Evolutionary conservation across 2,888 invertebrate genomes (phyloP), one percentile per base, ranked within the genome.

Genomic region (Dicycla oo): DNA sequence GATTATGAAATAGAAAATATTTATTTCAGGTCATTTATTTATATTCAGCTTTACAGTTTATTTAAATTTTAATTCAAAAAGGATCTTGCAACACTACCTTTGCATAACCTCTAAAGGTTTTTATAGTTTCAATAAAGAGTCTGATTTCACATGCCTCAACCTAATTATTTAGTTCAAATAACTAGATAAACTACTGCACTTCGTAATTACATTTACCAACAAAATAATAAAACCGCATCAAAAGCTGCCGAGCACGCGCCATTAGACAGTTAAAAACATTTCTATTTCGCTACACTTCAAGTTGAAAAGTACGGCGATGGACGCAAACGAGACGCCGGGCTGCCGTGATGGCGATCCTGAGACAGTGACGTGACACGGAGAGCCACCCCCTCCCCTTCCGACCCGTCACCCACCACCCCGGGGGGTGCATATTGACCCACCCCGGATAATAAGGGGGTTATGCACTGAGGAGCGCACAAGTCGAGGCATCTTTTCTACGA

Each of bases 341-440:
- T 89, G 90, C 89, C 92, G 92, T 93, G 93, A 93, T 91, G 93
- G 93, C 93, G 93, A 93, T 91, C 80, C 90, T 91, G 92, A 93
- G 95, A 95, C 95, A 95, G 94, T 95, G 95, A 95, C 95, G 95
- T 94, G 95, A 95, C 95, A 89, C 80, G 80, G 81, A 80, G 80
- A 80, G 76, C 71, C 87, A 87, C 88, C 86, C 82, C 84, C 84
- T 75, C 77, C 85, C 85, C 88, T 85, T 80, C 79, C 77, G 86
- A 84, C 76, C 88, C 83, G 54, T 70, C 86, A 76, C 85, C 88
- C 82, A 76, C 88, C 83, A 67, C 86, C 82, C 82, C 76, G 68
- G 75, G 71, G 81, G 68, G 83, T 88, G 90, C 90, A 91, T 90
- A 90, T 90, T 92, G 93, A 92, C 92, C 92, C 93, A 92, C 87